phyloP scores from a whole-genome alignment of 2,888 invertebrate species.

The Spilarctia lutea region DNA sequence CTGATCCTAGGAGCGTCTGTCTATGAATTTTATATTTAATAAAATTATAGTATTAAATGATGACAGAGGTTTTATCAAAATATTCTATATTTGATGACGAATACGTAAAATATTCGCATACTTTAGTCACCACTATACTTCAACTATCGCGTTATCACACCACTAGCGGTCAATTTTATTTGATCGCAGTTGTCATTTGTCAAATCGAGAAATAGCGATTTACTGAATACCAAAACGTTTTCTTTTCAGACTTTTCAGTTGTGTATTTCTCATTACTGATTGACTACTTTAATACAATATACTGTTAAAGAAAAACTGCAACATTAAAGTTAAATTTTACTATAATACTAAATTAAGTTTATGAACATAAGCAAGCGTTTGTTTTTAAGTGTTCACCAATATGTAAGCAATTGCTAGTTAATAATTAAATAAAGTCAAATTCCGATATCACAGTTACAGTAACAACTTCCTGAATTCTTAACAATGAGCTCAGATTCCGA shows the following conservation, averaged over 20 bases:
- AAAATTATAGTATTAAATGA: too few species aligned
- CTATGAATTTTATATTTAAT: too few species aligned
- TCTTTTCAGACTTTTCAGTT: neutral
- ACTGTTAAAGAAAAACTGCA: neutral
- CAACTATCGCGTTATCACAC: neutral
- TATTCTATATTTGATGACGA: neutral
- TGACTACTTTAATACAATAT: neutral
- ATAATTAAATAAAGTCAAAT: neutral
- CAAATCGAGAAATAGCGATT: neutral
- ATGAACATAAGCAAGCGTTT: neutral
- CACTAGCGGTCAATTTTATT: neutral
- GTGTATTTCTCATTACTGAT: neutral
- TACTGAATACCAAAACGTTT: neutral
- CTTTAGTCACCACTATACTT: neutral
- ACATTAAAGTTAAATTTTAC: neutral
- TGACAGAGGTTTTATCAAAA: too few species aligned
- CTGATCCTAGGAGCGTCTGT: too few species aligned
- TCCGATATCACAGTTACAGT: neutral
- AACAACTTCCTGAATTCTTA: neutral
- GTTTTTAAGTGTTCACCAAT: neutral
- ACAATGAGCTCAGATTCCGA: slow-evolving; percentile 81
- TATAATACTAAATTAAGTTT: neutral
- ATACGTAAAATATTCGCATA: neutral
- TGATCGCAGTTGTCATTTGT: neutral
- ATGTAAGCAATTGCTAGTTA: neutral